Percentiles rank a stretch among this genome's conserved stretches.
Conservation (phyloP, 37 sponge, comb jelly and placozoan genomes). For the Aplysina aerophoba region DNA sequence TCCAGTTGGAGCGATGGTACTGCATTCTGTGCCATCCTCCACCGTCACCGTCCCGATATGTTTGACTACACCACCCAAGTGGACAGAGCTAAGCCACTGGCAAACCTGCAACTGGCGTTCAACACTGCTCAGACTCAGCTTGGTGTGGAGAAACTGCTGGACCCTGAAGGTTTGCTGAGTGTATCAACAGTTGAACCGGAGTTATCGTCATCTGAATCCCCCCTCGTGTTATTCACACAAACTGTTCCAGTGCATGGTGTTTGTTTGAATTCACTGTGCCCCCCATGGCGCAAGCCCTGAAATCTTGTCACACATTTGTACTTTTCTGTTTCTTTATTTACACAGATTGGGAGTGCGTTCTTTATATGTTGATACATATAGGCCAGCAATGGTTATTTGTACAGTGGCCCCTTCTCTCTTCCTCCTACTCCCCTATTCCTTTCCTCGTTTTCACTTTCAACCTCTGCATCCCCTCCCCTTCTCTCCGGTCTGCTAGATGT, state of each 20-base stretch:
- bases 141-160: constrained; percentile 75
- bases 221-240: background rate
- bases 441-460: too few relatives aligned
- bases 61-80: constrained; percentile 55
- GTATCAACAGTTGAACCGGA: background rate
- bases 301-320: too few relatives aligned
- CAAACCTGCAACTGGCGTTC: constrained; percentile 81
- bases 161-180: constrained; percentile 65
- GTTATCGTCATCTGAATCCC: background rate
- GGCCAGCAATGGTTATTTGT: background rate
- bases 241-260: background rate
- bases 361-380: background rate
- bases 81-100: constrained; percentile 57
- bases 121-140: constrained; percentile 63
- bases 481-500: constrained; percentile 43
- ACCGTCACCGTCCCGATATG: constrained; percentile 84
- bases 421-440: background rate
- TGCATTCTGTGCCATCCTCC: constrained; percentile 88
- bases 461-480: background rate
- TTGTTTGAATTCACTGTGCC: too few relatives aligned
- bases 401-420: background rate
- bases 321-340: too few relatives aligned
- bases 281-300: too few relatives aligned
- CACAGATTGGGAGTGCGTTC: too few relatives aligned
- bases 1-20: constrained; percentile 78